Conservation (phyloP, 2,888 invertebrate species). For the Polydrusus tereticollis region DNA sequence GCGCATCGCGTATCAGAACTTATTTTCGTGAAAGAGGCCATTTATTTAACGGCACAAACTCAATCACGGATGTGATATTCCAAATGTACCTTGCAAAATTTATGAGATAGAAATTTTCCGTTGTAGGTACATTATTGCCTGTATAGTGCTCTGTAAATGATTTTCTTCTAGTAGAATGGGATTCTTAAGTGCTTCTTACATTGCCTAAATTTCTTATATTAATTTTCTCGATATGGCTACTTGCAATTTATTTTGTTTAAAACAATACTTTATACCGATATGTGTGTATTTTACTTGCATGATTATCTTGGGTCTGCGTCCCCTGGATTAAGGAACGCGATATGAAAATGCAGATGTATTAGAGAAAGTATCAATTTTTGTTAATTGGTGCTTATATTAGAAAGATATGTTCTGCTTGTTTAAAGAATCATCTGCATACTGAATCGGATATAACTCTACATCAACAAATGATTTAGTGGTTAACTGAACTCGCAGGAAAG, state of each 20-base stretch:
- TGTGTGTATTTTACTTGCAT: too few relatives aligned
- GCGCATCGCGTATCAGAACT: slow-evolving; percentile 25
- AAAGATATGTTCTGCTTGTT: too few relatives aligned
- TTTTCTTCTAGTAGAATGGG: background rate
- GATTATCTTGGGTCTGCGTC: too few relatives aligned
- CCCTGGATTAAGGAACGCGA: too few relatives aligned
- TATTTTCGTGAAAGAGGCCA: slow-evolving; percentile 38
- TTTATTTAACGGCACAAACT: slow-evolving; percentile 46
- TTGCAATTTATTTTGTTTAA: background rate
- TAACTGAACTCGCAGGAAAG: too few relatives aligned
- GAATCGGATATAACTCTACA: too few relatives aligned
- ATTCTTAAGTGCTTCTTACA: slow-evolving; percentile 1
- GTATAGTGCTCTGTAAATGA: slow-evolving; percentile 32
- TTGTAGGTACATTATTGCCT: slow-evolving; percentile 33
- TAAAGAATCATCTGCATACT: too few relatives aligned
- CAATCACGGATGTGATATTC: slow-evolving; percentile 42
- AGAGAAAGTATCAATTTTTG: too few relatives aligned
- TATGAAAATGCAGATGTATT: too few relatives aligned
- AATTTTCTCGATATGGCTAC: background rate
- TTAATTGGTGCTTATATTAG: too few relatives aligned
- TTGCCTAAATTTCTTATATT: background rate
- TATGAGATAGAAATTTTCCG: slow-evolving; percentile 36
- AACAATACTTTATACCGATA: too few relatives aligned
- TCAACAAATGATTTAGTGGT: too few relatives aligned
- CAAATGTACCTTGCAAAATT: slow-evolving; percentile 39